Evolutionary conservation across 2,113 vertebrate species (phyloP).

Genomic region (Labeo catla): DNA sequence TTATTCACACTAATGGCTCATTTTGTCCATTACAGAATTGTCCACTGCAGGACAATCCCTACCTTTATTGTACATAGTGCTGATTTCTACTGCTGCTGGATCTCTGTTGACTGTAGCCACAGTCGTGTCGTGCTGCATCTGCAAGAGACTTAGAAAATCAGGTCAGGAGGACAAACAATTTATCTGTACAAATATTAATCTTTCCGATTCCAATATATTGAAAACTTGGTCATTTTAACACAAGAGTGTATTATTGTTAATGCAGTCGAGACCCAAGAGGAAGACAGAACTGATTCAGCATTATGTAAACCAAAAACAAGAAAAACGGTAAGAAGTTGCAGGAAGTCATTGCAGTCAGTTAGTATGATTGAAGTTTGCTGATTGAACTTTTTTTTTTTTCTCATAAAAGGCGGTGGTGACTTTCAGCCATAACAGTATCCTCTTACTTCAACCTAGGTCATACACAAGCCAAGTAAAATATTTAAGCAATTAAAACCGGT

Average conservation of each 20-base stretch:
- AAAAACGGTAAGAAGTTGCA: not conserved
- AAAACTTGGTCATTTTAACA: not conserved
- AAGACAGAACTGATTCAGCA: not conserved
- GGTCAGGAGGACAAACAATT: not conserved
- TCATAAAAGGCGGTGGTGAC: not conserved
- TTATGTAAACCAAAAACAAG: not conserved
- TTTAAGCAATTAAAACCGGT: too few species aligned
- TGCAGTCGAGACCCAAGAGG: not conserved
- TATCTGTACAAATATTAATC: not conserved
- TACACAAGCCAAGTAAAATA: not conserved
- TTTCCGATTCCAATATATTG: not conserved
- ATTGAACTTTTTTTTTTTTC: too few species aligned
- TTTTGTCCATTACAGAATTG: not conserved
- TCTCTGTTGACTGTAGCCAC: not conserved
- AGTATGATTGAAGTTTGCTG: not conserved
- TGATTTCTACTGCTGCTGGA: not conserved
- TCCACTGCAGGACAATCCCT: not conserved
- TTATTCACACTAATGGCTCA: not conserved
- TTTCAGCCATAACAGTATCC: not conserved
- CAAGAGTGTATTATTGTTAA: not conserved
- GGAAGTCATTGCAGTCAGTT: not conserved
- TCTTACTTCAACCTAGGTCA: too few species aligned
- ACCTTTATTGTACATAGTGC: not conserved
- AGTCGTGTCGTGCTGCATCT: not conserved
- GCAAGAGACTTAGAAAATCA: not conserved